Conservation (phyloP, 2,797 vertebrate genomes). For the Pogoniulus pusillus region DNA sequence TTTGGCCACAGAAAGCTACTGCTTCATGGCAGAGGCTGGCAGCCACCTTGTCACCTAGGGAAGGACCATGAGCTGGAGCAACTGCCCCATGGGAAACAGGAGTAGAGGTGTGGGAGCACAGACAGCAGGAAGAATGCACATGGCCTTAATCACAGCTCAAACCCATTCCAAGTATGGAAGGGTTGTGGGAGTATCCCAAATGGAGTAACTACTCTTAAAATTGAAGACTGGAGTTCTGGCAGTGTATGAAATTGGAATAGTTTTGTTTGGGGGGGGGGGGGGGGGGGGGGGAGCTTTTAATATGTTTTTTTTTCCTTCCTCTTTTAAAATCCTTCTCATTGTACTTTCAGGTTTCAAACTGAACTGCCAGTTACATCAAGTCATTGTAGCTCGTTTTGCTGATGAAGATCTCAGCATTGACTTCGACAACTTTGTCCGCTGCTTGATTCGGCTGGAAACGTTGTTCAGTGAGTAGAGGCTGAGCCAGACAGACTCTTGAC, state of each 20-base stretch:
- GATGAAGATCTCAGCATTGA: slow-evolving; percentile 82
- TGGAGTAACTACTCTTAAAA: not conserved
- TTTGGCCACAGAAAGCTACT: not conserved
- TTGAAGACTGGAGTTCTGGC: not conserved
- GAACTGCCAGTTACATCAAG: slow-evolving; percentile 83
- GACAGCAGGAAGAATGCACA: not conserved
- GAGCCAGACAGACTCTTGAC: not conserved
- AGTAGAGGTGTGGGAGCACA: not conserved
- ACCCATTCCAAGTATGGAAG: not conserved
- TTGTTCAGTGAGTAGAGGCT: slow-evolving; percentile 83
- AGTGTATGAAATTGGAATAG: not conserved
- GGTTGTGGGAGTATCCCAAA: not conserved
- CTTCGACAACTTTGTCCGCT: slow-evolving; percentile 88
- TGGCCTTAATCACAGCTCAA: not conserved
- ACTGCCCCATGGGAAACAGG: not conserved
- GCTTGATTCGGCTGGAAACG: slow-evolving; percentile 85
- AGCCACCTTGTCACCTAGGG: fast-evolving
- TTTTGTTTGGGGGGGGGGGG: too few relatives aligned
- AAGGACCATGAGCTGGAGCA: not conserved
- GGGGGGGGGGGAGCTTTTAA: not conserved
- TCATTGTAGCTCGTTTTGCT: slow-evolving; percentile 86
- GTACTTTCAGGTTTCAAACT: slow-evolving; percentile 82
- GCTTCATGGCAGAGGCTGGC: not conserved
- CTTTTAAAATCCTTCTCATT: not conserved
- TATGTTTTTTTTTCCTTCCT: fast-evolving